Evolutionary conservation across 2,797 vertebrate species (phyloP).

Genomic region (Sus cebifrons): DNA sequence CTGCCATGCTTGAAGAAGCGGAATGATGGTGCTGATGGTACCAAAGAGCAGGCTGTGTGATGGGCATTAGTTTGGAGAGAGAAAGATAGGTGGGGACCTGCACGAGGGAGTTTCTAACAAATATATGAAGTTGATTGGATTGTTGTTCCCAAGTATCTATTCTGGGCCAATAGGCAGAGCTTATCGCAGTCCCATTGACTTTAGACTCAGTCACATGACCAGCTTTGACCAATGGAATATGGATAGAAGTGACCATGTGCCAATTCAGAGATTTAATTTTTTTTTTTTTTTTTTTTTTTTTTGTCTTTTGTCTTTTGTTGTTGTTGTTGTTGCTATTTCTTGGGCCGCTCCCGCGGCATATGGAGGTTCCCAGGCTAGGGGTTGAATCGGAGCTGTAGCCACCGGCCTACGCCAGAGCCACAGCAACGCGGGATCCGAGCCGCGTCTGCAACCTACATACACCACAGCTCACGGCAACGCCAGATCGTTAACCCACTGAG

Average conservation of each 20-base stretch:
- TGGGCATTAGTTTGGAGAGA: background rate
- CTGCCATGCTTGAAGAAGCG: background rate
- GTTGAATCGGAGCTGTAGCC: no score
- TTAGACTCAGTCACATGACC: background rate
- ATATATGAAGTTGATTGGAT: background rate
- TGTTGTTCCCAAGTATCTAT: background rate
- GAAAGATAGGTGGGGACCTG: background rate
- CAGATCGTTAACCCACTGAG: no score
- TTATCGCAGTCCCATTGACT: background rate
- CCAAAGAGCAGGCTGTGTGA: background rate
- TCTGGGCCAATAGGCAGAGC: background rate
- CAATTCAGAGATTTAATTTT: background rate
- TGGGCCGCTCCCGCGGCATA: no score
- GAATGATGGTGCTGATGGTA: background rate
- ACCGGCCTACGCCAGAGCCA: no score
- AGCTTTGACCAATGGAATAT: background rate
- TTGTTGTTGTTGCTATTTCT: no score
- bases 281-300: no score
- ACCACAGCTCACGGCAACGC: no score
- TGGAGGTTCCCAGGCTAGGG: no score
- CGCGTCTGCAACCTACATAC: no score
- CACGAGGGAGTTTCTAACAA: background rate
- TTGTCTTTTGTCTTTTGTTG: no score
- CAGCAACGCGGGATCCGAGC: no score
- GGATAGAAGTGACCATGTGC: background rate